Conservation (phyloP, 2,113 vertebrate genomes). For the Macrotis lagotis region DNA sequence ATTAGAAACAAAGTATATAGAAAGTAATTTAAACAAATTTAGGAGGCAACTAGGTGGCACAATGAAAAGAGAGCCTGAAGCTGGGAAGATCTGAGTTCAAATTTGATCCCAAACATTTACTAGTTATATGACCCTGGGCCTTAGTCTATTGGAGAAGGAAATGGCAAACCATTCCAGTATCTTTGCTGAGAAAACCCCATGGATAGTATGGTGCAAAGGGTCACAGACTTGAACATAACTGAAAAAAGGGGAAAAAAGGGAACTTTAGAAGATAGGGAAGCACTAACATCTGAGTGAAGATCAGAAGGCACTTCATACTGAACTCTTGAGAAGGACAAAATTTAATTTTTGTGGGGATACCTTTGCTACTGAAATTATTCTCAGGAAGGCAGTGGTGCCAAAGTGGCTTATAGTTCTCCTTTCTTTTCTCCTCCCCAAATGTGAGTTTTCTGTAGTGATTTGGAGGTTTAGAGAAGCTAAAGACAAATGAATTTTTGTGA, state of each 20-base stretch:
- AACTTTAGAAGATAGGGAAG: background rate
- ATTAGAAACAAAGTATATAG: background rate
- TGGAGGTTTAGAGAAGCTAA: background rate
- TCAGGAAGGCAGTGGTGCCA: background rate
- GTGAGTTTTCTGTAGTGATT: background rate
- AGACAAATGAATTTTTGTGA: constrained; percentile 32
- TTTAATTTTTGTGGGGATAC: background rate
- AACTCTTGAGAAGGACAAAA: background rate
- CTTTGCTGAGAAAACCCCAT: background rate
- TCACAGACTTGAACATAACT: background rate
- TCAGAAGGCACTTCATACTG: background rate
- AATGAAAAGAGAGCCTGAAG: background rate
- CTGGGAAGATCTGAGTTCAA: background rate
- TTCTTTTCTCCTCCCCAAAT: background rate
- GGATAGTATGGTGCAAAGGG: background rate
- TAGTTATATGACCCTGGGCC: background rate
- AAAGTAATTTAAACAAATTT: background rate
- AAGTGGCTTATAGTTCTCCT: background rate
- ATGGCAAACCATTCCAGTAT: background rate
- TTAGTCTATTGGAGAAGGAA: background rate
- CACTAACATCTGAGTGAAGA: background rate
- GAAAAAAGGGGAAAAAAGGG: background rate
- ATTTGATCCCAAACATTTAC: background rate
- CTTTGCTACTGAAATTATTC: background rate
- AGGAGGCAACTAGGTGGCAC: background rate